Evolutionary conservation across 1,140 invertebrate genomes (phyloP), one percentile per base, ranked within the genome.

Genomic region (Scylla paramamosain): DNA sequence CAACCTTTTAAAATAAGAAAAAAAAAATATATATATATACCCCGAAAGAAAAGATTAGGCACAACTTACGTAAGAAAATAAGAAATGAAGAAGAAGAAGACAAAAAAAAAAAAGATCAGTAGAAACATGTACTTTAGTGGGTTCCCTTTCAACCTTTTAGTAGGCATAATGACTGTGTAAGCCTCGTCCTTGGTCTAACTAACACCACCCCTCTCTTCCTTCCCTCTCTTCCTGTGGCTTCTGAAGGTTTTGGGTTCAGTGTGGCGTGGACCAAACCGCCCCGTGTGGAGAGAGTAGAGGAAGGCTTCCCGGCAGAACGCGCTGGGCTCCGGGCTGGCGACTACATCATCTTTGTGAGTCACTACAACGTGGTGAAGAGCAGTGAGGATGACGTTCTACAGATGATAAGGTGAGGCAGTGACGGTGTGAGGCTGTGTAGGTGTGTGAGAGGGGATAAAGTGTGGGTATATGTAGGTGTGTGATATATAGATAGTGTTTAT

Each of bases 181-280:
- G 2, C 52, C 52, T 59, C 52, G 52, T 59, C 52, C 52, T 59
- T 59, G n/a, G 16, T 20, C 31, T 46, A 1, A 20, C 84, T 87
- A 39, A 16, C 84, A 0, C n/a, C 29, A 0, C 16, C 14, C 2
- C 48, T 1, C 29, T 32, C n/a, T 14, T 25, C 6, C 89, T 14
- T 45, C 12, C 28, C 10, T 14, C 46, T 39, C 59, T 83, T 59
- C 96, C 96, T 8, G n/a, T n/a, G 39, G 67, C 45, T 52, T 52
- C n/a, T 32, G 32, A 12, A 94, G 97, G 98, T 8, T 98, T 98
- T 96, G 98, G 98, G 0, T 99, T 99, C 97, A 98, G 98, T 6
- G 98, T 99, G n/a, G 98, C 99, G 0, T 99, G 98, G 98, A 98
- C 98, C 3, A 98, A 98, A 96, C 99, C 99, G 28, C 98, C 98